Conservation (phyloP, 2,888 invertebrate genomes). For the Mimumesa dahlbomi region DNA sequence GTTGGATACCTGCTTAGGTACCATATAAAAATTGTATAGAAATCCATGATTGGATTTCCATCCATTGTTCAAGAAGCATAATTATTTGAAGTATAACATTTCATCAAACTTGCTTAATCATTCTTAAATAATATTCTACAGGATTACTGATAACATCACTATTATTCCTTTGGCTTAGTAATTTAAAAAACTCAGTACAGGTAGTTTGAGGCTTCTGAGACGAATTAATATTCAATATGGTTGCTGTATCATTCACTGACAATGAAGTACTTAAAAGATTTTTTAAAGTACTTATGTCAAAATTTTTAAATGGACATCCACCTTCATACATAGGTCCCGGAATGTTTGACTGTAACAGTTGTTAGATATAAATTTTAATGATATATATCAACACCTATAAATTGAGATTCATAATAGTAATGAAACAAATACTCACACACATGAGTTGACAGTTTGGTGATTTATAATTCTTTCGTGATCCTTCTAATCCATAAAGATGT, state of each 20-base stretch:
- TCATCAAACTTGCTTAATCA: conserved; percentile 58
- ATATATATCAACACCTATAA: no score
- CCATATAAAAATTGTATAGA: no score
- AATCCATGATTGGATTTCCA: no score
- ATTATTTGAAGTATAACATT: background rate
- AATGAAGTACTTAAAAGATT: conserved; percentile 72
- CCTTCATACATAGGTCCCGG: conserved; percentile 82
- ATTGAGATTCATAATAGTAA: no score
- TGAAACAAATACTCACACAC: conserved; percentile 81
- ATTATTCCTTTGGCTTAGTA: conserved; percentile 50
- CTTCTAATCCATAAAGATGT: conserved; percentile 88
- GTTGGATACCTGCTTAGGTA: no score
- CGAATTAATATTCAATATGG: conserved; percentile 54
- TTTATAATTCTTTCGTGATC: conserved; percentile 84
- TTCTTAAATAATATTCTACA: conserved; percentile 70
- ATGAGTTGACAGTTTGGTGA: conserved; percentile 84
- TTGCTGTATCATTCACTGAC: conserved; percentile 56
- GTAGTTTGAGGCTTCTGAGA: conserved; percentile 64
- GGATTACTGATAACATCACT: conserved; percentile 67
- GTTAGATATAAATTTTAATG: background rate
- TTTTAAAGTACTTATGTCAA: conserved; percentile 81
- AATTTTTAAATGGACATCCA: conserved; percentile 85
- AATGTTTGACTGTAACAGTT: conserved; percentile 63
- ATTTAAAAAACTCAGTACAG: conserved; percentile 69
- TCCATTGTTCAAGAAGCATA: no score